Conservation (phyloP, 2,888 invertebrate genomes). For the Metallyticus violacea region DNA sequence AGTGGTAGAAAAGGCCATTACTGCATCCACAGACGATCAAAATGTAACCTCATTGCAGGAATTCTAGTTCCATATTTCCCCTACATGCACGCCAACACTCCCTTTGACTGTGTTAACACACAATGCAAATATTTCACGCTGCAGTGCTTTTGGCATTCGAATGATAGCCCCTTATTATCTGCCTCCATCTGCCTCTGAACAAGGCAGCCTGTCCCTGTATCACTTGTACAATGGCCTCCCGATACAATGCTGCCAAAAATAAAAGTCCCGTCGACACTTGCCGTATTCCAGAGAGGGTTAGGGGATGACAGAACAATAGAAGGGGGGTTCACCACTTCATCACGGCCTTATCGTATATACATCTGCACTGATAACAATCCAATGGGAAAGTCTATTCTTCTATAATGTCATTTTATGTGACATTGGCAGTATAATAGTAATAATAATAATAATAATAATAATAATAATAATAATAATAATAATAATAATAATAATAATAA, state of each 20-base stretch:
- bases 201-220: background rate
- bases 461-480: no score
- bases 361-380: background rate
- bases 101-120: background rate
- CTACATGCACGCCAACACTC: background rate
- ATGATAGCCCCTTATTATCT: background rate
- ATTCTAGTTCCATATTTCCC: background rate
- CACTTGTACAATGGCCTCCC: background rate
- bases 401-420: background rate
- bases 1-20: background rate
- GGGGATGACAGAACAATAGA: background rate
- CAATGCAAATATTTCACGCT: background rate
- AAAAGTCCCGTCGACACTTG: background rate
- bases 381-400: background rate
- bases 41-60: background rate
- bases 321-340: background rate
- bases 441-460: no score
- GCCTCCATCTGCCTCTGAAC: background rate
- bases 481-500: no score
- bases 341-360: background rate
- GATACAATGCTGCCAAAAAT: background rate
- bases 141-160: background rate
- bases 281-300: background rate
- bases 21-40: background rate
- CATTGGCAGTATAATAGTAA: no score